Conservation (phyloP, 2,113 vertebrate species). For the Paracanthobrama guichenoti region DNA sequence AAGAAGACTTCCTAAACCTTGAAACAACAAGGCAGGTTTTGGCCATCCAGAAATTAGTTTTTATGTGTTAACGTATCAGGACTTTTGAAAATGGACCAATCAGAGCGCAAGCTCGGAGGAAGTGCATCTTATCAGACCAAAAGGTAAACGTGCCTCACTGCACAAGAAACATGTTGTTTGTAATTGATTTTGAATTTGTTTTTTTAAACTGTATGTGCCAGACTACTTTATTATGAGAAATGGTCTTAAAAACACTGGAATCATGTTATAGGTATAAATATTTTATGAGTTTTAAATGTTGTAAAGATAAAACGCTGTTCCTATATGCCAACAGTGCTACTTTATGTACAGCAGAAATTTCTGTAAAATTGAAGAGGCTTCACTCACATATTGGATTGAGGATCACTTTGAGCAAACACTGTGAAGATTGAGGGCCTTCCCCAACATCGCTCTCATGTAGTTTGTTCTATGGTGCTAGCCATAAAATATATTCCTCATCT, state of each 20-base stretch:
- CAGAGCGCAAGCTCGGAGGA: constrained; percentile 55
- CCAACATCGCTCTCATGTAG: background rate
- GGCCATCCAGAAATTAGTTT: background rate
- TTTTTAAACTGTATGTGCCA: constrained; percentile 66
- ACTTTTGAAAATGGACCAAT: constrained; percentile 49
- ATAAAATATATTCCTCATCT: background rate
- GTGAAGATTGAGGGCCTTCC: too few relatives aligned
- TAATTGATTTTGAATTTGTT: constrained; percentile 57
- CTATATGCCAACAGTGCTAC: constrained; percentile 50
- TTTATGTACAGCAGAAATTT: background rate
- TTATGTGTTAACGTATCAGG: background rate
- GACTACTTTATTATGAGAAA: constrained; percentile 66
- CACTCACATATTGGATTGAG: background rate
- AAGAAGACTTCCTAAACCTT: background rate
- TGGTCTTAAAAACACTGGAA: constrained; percentile 71
- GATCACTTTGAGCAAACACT: background rate
- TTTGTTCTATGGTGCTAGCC: constrained; percentile 5
- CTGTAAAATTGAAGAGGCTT: background rate
- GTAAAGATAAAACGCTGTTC: constrained; percentile 42
- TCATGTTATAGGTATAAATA: constrained; percentile 49
- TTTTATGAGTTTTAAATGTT: constrained; percentile 45
- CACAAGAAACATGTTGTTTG: constrained; percentile 66
- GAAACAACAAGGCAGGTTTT: background rate
- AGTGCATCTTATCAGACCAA: constrained; percentile 57
- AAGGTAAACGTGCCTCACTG: constrained; percentile 61